Conservation (phyloP, 2,888 invertebrate species). For the Tupiocoris notatus region DNA sequence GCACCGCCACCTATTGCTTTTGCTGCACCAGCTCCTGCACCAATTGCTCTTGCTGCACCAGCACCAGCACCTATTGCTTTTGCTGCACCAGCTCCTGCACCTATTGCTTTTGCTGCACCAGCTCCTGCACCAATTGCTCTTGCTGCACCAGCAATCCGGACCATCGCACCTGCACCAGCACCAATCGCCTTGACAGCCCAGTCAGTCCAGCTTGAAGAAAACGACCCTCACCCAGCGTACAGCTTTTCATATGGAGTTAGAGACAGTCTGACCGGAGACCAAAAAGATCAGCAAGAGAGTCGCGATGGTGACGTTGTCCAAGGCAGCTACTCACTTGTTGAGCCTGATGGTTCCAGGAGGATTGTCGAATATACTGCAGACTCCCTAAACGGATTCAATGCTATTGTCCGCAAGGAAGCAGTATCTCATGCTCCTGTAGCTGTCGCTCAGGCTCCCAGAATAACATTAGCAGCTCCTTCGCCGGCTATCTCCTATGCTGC, state of each 20-base stretch:
- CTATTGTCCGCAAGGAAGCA: slow-evolving; percentile 11
- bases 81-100: too few species aligned
- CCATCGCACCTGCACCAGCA: neutral
- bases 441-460: slow-evolving; percentile 14
- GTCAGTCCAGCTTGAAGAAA: neutral
- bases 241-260: slow-evolving; percentile 1
- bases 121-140: neutral
- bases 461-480: neutral
- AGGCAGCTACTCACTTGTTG: slow-evolving; percentile 16
- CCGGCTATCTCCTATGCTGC: neutral
- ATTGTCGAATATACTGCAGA: slow-evolving; percentile 12
- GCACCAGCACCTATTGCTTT: neutral
- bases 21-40: neutral
- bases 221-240: slow-evolving; percentile 14
- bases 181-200: neutral
- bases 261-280: slow-evolving; percentile 5
- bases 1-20: neutral
- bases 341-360: slow-evolving; percentile 4
- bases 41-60: neutral
- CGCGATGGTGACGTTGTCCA: slow-evolving; percentile 12
- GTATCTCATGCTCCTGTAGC: slow-evolving; percentile 26
- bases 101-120: too few species aligned
- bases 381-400: slow-evolving; percentile 9
- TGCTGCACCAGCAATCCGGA: neutral
- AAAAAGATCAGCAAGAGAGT: neutral